Evolutionary conservation across 2,113 vertebrate genomes (phyloP), one percentile per base, ranked within the genome.

Genomic region (Balaenoptera acutorostrata): DNA sequence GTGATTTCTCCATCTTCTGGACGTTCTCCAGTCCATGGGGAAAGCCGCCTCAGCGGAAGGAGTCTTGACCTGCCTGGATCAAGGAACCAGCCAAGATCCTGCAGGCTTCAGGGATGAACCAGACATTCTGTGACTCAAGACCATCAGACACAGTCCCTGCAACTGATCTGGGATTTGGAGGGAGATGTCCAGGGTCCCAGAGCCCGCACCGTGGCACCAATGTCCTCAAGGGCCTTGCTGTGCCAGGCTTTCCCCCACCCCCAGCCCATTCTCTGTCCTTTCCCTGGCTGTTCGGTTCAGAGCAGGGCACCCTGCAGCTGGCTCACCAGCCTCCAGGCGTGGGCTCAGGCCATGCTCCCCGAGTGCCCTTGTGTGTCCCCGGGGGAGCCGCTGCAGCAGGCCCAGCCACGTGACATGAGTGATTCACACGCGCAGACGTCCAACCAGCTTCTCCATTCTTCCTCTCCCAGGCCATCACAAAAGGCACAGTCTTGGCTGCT

Each of bases 391-490:
- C 93, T 92, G 95, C 98, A 97, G 97, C 96, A 83, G 3, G 68
- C 95, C 15, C 0, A 18, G 97, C 94, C 98, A 96, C 85, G 89
- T 98, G 98, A 98, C 75, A 5, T 12, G 71, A 94, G 92, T 96
- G 98, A 98, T 98, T 98, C 98, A 98, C 93, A 97, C 96, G 86
- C 66, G 2, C 3, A 0, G 97, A 95, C 0, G 1, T 96, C 97
- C 93, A 2, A 94, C n/a, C 95, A 0, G 86, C 96, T 90, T 97
- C 94, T 86, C 89, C 93, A 95, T 74, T 91, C 96, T 96, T 97
- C 8, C 3, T 98, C 96, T 98, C 98, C 96, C 98, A 69, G 96
- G 96, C 95, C 96, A 95, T 98, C 98, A 98, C 98, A 98, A 98
- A 98, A 98, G 98, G 98, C 98, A 97, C 98, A 98, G 98, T 97